phyloP scores from a whole-genome alignment of 2,797 vertebrate species.

The Argya squamiceps region DNA sequence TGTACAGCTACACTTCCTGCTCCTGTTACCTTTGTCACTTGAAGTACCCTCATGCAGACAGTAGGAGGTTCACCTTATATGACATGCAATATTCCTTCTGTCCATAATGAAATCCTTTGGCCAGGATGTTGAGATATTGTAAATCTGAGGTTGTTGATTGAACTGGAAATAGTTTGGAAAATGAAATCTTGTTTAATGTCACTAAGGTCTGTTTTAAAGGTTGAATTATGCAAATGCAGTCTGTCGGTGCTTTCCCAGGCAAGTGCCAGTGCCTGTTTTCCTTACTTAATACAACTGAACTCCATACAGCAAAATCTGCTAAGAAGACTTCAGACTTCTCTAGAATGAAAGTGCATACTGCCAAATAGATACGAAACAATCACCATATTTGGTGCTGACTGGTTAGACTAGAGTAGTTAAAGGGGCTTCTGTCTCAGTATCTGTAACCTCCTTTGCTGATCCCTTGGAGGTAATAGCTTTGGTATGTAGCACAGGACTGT shows the following conservation, averaged over 20 bases:
- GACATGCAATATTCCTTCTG: neutral
- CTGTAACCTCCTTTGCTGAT: neutral
- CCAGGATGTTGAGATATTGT: neutral
- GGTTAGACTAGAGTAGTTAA: neutral
- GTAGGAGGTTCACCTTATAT: neutral
- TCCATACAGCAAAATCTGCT: neutral
- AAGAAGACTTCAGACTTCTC: neutral
- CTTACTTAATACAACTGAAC: neutral
- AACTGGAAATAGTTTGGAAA: neutral
- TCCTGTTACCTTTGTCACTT: neutral
- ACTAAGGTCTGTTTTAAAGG: neutral
- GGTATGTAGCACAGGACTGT: neutral
- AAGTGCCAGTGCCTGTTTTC: neutral
- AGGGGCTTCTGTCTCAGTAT: neutral
- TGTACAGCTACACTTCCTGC: rapidly evolving
- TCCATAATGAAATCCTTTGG: neutral
- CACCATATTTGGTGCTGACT: neutral
- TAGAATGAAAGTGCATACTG: neutral
- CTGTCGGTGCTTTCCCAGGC: neutral
- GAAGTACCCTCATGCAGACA: neutral
- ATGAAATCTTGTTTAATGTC: neutral
- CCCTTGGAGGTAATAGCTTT: neutral
- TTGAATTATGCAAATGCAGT: neutral
- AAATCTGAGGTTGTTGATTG: neutral
- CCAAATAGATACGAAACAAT: neutral